These are phyloP conservation scores for Aspidoscelis tigris DNA, from an alignment of 2,113 vertebrate genomes.

Conservation along the genomic window DNA sequence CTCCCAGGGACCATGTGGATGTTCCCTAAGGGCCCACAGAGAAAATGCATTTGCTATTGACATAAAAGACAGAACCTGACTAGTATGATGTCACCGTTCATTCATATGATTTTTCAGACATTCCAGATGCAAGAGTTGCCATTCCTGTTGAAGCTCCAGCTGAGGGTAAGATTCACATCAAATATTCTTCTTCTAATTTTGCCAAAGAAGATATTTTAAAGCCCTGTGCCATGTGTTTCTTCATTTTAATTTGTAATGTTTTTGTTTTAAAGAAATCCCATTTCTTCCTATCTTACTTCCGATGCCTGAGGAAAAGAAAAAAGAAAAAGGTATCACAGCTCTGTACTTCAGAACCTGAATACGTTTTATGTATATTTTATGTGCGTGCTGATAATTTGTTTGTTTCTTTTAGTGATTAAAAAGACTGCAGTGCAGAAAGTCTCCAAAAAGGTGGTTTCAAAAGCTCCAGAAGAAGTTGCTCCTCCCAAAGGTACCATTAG, in stretches of 20 bases:
- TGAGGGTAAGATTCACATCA: slow-evolving; percentile 74
- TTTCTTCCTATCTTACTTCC: slow-evolving; percentile 64
- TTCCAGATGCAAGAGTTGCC: slow-evolving; percentile 83
- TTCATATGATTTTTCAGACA: slow-evolving; percentile 75
- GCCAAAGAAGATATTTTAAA: neutral
- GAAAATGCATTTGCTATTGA: neutral
- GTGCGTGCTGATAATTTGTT: neutral
- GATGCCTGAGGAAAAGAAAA: slow-evolving; percentile 68
- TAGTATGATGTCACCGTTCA: neutral
- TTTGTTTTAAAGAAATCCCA: slow-evolving; percentile 41
- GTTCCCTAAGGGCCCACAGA: neutral
- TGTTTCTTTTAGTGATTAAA: slow-evolving; percentile 66
- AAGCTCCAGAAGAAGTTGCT: slow-evolving; percentile 70
- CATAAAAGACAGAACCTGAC: neutral
- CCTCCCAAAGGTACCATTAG: slow-evolving; percentile 71
- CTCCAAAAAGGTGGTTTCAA: slow-evolving; percentile 72
- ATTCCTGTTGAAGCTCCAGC: slow-evolving; percentile 79
- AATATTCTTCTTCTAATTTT: neutral
- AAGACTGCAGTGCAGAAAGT: slow-evolving; percentile 75
- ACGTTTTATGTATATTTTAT: neutral
- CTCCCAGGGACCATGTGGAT: too few species aligned
- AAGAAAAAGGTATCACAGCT: slow-evolving; percentile 34
- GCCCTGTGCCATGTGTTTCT: neutral
- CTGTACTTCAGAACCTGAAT: neutral
- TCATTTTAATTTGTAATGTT: slow-evolving; percentile 15